Evolutionary conservation across 2,113 vertebrate species (phyloP), one percentile per base, ranked within the genome.

Genomic region (Indri indri): DNA sequence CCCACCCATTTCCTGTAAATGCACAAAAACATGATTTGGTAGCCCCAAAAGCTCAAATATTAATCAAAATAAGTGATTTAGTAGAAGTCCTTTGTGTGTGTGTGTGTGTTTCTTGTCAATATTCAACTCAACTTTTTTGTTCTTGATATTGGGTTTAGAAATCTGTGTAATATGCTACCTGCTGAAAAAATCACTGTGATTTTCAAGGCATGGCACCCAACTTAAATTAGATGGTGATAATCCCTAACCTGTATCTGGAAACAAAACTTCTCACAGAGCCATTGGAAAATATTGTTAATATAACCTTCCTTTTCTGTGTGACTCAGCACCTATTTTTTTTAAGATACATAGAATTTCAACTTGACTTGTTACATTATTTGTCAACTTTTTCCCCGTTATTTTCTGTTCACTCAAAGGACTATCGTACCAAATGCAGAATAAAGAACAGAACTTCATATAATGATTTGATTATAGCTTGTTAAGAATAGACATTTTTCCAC

Each of bases 391-490:
- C 54, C 8, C 37, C 17, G 47, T 68, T 92, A 47, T 95, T 54
- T 95, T 90, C 61, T 70, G 85, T 95, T 92, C 89, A 57, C 54
- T 84, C 92, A 54, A 93, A 96, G 74, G 42, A 94, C 54, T 70
- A 92, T 84, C 52, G 42, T 85, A 77, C n/a, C 89, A 89, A 95
- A 93, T 95, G 70, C 80, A 96, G 80, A 92, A 81, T 88, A 66
- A 93, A 97, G 92, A 98, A 95, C 85, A 96, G 77, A 95, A 42
- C 30, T 81, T 93, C 92, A 86, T 81, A 30, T 94, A 97, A 96
- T 97, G 96, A 96, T 95, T 96, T 97, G 96, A 98, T 98, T 97
- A 97, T 91, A 88, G 97, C 87, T 97, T 98, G 96, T 97, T 98
- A 98, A 98, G 96, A 97, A 98, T 97, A 98, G 97, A 96, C 87